phyloP scores from a whole-genome alignment of 2,888 invertebrate genomes.

The Melieria picta region DNA sequence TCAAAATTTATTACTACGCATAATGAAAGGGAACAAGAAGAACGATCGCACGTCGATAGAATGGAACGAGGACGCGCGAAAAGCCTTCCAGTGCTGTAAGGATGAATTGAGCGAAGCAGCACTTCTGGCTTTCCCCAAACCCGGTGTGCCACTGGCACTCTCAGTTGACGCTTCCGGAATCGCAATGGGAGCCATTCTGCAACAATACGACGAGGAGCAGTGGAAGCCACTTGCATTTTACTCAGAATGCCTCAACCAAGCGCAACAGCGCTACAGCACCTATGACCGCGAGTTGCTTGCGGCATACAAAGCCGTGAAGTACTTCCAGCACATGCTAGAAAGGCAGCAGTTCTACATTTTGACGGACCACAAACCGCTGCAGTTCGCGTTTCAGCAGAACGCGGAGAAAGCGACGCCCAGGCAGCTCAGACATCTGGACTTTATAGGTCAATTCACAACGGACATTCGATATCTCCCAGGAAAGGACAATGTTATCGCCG shows the following conservation, averaged over 20 bases:
- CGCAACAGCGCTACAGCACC: conserved; percentile 32
- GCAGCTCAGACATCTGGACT: conserved; percentile 37
- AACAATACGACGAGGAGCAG: conserved; percentile 1
- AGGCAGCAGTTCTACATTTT: conserved; percentile 33
- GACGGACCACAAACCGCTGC: conserved; percentile 44
- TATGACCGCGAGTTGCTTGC: conserved; percentile 39
- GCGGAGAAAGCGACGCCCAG: conserved; percentile 31
- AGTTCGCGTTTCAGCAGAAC: conserved; percentile 50
- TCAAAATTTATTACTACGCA: conserved; percentile 25
- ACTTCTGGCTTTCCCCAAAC: conserved; percentile 27
- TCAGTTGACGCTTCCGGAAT: conserved; percentile 34
- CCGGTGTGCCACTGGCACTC: conserved; percentile 27
- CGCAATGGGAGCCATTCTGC: conserved; percentile 18
- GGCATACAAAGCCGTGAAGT: conserved; percentile 26
- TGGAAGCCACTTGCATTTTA: conserved; percentile 5
- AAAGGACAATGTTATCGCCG: conserved; percentile 35
- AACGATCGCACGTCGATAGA: conserved; percentile 32
- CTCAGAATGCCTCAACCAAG: conserved; percentile 20
- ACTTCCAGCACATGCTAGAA: conserved; percentile 38
- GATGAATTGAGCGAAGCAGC: conserved; percentile 25
- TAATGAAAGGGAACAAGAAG: conserved; percentile 33
- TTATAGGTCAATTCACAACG: conserved; percentile 38
- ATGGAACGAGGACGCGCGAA: conserved; percentile 19
- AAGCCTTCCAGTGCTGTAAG: conserved; percentile 33
- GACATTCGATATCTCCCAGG: conserved; percentile 36